Conservation (phyloP, 2,797 vertebrate genomes). For the Darevskia mixta region DNA sequence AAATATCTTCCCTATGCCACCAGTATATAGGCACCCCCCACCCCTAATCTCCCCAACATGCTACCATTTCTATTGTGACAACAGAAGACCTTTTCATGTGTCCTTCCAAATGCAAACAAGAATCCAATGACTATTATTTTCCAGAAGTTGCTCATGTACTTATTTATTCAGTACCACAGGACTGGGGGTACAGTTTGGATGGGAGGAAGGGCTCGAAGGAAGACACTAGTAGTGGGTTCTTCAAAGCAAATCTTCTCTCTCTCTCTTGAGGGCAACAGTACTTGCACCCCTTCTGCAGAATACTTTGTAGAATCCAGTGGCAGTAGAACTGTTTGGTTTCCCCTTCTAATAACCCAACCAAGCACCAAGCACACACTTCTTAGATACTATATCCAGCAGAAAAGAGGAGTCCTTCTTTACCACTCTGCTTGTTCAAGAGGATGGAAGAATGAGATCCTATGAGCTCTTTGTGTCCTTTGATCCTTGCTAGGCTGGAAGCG, state of each 20-base stretch:
- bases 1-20: neutral
- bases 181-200: neutral
- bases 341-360: neutral
- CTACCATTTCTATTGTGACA: neutral
- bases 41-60: neutral
- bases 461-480: neutral
- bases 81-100: neutral
- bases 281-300: neutral
- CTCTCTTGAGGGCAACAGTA: too few relatives aligned
- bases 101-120: slow-evolving; percentile 18
- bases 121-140: neutral
- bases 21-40: neutral
- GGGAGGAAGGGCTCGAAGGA: too few relatives aligned
- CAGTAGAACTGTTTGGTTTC: neutral
- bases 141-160: neutral
- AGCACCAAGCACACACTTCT: neutral
- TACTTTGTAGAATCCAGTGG: too few relatives aligned
- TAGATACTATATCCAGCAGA: neutral
- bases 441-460: neutral
- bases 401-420: neutral
- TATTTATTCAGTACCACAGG: neutral
- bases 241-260: neutral
- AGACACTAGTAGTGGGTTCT: neutral
- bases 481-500: neutral
- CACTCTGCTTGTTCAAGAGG: neutral